A percentile compares a stretch with the other conserved stretches of the same genome.
Evolutionary conservation across 2,888 invertebrate genomes (phyloP).

Genomic region (Cephonodes hylas): DNA sequence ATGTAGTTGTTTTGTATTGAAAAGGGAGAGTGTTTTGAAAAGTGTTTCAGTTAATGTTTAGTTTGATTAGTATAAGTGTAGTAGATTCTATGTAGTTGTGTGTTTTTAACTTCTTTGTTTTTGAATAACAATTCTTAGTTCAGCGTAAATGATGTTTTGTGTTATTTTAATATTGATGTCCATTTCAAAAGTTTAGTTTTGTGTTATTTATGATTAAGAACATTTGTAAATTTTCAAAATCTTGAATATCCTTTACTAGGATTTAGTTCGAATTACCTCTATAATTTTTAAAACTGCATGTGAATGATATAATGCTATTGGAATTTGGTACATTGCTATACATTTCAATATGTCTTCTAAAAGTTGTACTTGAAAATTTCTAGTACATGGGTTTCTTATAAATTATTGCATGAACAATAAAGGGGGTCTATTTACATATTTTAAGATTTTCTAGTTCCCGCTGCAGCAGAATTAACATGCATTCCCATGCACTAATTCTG

Average conservation of each 20-base stretch:
- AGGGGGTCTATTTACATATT: constrained; percentile 2
- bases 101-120: not conserved
- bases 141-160: not conserved
- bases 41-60: not conserved
- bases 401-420: constrained; percentile 8
- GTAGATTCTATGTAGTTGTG: not conserved
- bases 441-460: constrained; percentile 11
- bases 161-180: not conserved
- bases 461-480: constrained; percentile 52
- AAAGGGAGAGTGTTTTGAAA: not conserved
- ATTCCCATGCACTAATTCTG: constrained; percentile 69
- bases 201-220: no score
- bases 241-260: no score
- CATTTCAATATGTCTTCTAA: not conserved
- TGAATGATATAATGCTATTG: not conserved
- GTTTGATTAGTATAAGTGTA: not conserved
- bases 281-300: not conserved
- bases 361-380: not conserved
- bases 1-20: not conserved
- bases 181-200: not conserved
- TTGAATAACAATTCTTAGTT: not conserved
- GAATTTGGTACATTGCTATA: not conserved
- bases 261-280: no score
- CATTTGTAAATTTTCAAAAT: no score
- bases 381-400: not conserved